Percentiles rank a stretch among this genome's conserved stretches.
Conservation (phyloP, 30 jellyfish, hydroid and myxozoan genomes). For the Aurelia coerulea region DNA sequence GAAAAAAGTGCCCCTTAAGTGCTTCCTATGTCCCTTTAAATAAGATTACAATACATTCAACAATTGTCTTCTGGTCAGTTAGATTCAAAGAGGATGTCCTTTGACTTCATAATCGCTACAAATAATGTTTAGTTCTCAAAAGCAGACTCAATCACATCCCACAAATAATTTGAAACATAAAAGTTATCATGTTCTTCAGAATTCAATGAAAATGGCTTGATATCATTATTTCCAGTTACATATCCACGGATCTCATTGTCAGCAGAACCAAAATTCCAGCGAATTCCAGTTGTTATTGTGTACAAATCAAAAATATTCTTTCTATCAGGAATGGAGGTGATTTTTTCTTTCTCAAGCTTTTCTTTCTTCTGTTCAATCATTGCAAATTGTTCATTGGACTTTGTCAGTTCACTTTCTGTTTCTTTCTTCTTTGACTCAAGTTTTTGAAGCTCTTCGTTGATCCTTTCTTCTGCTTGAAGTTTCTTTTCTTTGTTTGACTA, state of each 20-base stretch:
- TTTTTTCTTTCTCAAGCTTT: slow-evolving; percentile 23
- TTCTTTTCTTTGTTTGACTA: slow-evolving; percentile 4
- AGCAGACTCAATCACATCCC: slow-evolving; percentile 80
- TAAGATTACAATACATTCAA: too few species aligned
- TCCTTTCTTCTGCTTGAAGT: neutral
- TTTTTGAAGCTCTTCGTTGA: neutral
- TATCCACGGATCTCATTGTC: slow-evolving; percentile 78
- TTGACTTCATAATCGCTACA: neutral
- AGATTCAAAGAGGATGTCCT: too few species aligned
- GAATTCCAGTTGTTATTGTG: slow-evolving; percentile 57
- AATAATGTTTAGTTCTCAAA: neutral
- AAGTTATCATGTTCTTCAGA: slow-evolving; percentile 51
- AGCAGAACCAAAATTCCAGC: slow-evolving; percentile 77
- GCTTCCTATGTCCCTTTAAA: too few species aligned
- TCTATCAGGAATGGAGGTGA: slow-evolving; percentile 16
- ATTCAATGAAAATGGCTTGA: slow-evolving; percentile 76
- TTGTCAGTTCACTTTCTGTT: neutral
- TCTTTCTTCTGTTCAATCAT: slow-evolving; percentile 23
- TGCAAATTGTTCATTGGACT: slow-evolving; percentile 16
- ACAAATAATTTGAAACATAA: slow-evolving; percentile 58
- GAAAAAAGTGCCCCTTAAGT: too few species aligned
- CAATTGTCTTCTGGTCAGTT: too few species aligned
- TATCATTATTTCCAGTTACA: slow-evolving; percentile 54
- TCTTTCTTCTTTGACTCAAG: neutral
- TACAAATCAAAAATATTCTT: slow-evolving; percentile 57